Base-by-base conservation (phyloP, 2,113 vertebrate species). In the Fregetta grallaria region DNA sequence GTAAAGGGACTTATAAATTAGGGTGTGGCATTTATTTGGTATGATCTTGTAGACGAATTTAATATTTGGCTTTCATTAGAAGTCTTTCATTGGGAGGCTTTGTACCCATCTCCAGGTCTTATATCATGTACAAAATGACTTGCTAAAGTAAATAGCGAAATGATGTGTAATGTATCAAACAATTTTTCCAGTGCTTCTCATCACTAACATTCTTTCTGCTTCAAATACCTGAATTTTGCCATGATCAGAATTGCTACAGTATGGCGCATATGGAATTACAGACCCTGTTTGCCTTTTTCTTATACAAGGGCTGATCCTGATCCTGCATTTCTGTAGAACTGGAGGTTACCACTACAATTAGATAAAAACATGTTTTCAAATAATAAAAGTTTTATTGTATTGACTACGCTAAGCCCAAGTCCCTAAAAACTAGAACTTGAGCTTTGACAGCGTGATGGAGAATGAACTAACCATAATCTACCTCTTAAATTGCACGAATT, bases 221-320 rank as follows among this genome's bases (percentile, higher is more conserved):
- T 88, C 71, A 42, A 11, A 59, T 42, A 2, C 16, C 8, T 74
- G 55, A n/a, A 25, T 77, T 81, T 58, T 75, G 17, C 66, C 15
- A 5, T 6, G 9, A 40, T 85, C 26, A 16, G 49, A 73, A 32
- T 40, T 68, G 72, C 50, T 73, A 16, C 32, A 52, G 20, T 27
- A 6, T n/a, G 14, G 23, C 4, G 1, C 17, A 4, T 5, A 4
- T 1, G 5, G 26, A 63, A 14, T 71, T 86, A 3, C 22, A 63
- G 14, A 26, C 17, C 23, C 12, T 10, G 8, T 20, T 86, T 55
- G 7, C 34, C 40, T 47, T 62, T 38, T 17, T 87, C 72, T 72
- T 58, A 15, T 30, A 1, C 23, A 11, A n/a, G 13, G 40, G 14
- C 40, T 56, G 25, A 49, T 76, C 32, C 40, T 56, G 25, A 49